Evolutionary conservation across 1,140 invertebrate genomes (phyloP), one percentile per base, ranked within the genome.

Genomic region (Apis laboriosa): DNA sequence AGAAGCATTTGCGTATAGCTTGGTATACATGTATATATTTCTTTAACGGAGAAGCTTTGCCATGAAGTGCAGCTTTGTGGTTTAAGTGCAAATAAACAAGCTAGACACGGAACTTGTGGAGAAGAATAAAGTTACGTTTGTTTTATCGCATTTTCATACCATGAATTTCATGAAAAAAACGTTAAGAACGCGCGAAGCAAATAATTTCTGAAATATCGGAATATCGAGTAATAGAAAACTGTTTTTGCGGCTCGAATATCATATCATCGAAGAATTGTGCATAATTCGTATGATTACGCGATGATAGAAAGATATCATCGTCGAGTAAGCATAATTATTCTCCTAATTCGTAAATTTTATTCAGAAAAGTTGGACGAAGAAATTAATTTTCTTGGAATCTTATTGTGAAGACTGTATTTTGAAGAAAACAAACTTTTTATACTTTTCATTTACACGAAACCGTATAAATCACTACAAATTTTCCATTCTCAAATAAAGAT

Each of bases 21-120:
- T 1, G 12, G 51, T 67, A 43, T 77, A 77, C 43, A 56, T 67
- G 34, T 43, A 43, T 43, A 43, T 7, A 43, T 43, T 43, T 55
- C 34, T 11, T 51, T 19, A 1, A 19, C 12, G 8, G 21, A 8
- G 15, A n/a, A n/a, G 2, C n/a, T 7, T 56, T 75, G 15, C 4
- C n/a, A 55, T 74, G 66, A 80, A 74, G 19, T 19, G 60, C 0
- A 72, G 19, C 5, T 8, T 2, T 53, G 53, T 51, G 28, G 0
- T 75, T 67, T 55, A 74, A 72, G 71, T 49, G 19, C 17, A 49
- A 66, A 80, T 66, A 80, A 80, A 74, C 34, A 66, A 74, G 61
- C 3, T 19, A 3, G 12, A 17, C 17, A 11, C 43, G 17, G 12
- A 78, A 60, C 17, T 58, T 2, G 64, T 1, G 13, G 49, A 53